Percentiles rank a stretch among this genome's conserved stretches.
phyloP scores from a whole-genome alignment of 2,797 vertebrate species.

The Siniperca obscura region DNA sequence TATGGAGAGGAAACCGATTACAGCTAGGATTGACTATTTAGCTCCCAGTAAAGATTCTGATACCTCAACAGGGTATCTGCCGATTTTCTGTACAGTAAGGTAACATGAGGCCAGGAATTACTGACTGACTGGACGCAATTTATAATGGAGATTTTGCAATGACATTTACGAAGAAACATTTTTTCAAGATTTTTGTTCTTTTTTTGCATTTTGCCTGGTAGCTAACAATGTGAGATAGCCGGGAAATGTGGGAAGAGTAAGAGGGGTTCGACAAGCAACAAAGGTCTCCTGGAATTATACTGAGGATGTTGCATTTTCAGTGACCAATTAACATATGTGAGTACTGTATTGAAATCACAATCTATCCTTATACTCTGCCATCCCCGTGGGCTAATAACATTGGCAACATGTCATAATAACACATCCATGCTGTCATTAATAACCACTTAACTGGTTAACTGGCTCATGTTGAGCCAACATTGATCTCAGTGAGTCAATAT shows the following conservation, averaged over 20 bases:
- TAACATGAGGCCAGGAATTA: not conserved
- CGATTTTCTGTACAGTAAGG: not conserved
- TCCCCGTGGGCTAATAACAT: constrained; percentile 10
- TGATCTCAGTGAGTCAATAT: constrained; percentile 23
- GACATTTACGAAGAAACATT: not conserved
- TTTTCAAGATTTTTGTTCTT: not conserved
- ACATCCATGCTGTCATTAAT: constrained; percentile 39
- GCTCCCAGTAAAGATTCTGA: not conserved
- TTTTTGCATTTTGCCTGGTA: not conserved
- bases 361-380: not conserved
- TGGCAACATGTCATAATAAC: constrained; percentile 22
- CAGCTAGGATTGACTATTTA: not conserved
- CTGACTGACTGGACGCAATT: not conserved
- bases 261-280: not conserved
- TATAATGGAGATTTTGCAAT: not conserved
- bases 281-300: not conserved
- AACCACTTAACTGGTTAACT: constrained; percentile 47
- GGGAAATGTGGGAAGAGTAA: not conserved
- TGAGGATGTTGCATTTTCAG: not conserved
- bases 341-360: not conserved
- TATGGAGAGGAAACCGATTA: not conserved
- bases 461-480: constrained; percentile 32
- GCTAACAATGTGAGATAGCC: not conserved
- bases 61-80: not conserved
- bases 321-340: not conserved